A percentile compares a stretch with the other conserved stretches of the same genome.
Evolutionary conservation across 2,797 vertebrate genomes (phyloP).

Genomic region (Yasuhikotakia modesta): DNA sequence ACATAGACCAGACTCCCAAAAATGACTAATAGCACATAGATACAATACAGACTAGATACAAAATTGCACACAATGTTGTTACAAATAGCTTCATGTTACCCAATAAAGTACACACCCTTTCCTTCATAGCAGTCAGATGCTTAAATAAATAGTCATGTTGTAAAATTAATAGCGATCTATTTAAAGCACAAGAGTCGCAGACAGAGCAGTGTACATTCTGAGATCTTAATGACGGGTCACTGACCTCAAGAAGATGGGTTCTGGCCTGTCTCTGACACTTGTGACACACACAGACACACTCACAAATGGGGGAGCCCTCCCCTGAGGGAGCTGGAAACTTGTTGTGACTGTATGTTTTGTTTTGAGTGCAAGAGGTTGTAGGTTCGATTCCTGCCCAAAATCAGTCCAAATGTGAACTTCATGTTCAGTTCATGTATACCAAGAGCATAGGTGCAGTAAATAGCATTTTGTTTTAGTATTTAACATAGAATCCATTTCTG

Average conservation of each 20-base stretch:
- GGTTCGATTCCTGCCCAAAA: neutral
- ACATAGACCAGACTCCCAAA: too few relatives aligned
- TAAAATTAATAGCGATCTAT: conserved; percentile 50
- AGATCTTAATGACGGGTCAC: conserved; percentile 51
- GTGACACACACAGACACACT: conserved; percentile 22
- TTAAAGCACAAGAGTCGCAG: conserved; percentile 43
- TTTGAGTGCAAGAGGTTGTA: neutral
- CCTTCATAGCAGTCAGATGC: conserved; percentile 1
- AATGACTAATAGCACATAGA: neutral
- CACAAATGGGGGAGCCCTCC: too few relatives aligned
- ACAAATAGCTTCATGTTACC: conserved; percentile 40
- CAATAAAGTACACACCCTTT: conserved; percentile 36
- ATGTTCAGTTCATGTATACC: neutral
- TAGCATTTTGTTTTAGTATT: neutral
- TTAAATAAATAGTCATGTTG: conserved; percentile 16
- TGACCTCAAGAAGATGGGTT: conserved; percentile 42
- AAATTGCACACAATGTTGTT: neutral
- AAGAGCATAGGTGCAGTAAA: neutral
- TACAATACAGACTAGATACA: too few relatives aligned
- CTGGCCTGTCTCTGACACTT: conserved; percentile 40
- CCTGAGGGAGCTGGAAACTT: neutral
- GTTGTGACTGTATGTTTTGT: neutral
- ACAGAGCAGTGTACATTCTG: conserved; percentile 41
- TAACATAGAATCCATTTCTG: too few relatives aligned
- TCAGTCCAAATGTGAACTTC: neutral